phyloP scores from a whole-genome alignment of 2,113 vertebrate genomes.

The Cariama cristata region DNA sequence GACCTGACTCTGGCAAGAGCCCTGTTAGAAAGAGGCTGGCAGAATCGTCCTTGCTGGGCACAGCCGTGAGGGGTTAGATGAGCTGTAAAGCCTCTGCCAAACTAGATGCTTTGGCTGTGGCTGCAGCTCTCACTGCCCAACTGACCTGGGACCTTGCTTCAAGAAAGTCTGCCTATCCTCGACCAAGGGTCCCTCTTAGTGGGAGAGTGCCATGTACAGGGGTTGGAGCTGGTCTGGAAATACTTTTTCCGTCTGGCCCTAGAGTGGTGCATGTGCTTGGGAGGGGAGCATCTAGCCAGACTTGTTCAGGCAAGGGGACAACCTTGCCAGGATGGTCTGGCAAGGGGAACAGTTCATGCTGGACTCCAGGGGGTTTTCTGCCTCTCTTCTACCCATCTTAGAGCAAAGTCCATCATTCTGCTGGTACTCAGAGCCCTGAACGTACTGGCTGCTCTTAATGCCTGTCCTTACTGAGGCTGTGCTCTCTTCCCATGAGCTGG shows the following conservation, averaged over 20 bases:
- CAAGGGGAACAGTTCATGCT: background rate
- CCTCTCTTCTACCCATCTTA: background rate
- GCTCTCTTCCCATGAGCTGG: background rate
- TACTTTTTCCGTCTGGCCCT: background rate
- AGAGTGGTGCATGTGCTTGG: background rate
- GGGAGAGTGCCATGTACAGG: background rate
- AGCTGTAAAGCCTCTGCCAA: background rate
- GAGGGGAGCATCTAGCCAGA: background rate
- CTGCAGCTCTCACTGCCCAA: background rate
- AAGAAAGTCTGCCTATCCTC: background rate
- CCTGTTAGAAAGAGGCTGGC: background rate
- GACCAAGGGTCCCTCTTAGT: background rate
- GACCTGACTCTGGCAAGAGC: background rate
- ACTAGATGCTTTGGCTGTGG: background rate
- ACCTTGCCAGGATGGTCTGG: background rate
- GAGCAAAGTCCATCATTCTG: background rate
- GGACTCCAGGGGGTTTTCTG: background rate
- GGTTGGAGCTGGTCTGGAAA: background rate
- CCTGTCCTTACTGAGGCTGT: background rate
- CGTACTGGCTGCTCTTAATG: background rate
- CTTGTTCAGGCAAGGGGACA: background rate
- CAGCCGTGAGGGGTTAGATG: rapidly evolving
- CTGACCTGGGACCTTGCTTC: background rate
- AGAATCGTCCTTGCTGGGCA: background rate
- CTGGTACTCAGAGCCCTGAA: background rate